phyloP scores from a whole-genome alignment of 2,797 vertebrate species.

The Octomys mimax region DNA sequence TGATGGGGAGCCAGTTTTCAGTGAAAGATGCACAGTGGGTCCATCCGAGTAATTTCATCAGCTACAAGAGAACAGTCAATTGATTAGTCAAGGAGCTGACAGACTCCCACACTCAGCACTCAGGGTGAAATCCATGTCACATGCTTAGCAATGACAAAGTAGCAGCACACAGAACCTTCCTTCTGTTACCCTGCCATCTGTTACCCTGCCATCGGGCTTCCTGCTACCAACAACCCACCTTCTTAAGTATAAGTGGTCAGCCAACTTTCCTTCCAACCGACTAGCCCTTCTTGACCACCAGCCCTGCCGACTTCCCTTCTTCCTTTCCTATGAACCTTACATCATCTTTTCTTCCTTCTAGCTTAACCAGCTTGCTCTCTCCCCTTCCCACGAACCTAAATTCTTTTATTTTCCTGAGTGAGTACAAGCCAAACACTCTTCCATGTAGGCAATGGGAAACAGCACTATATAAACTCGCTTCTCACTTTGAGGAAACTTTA shows the following conservation, averaged over 20 bases:
- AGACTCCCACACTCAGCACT: neutral
- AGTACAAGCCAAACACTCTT: neutral
- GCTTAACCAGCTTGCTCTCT: neutral
- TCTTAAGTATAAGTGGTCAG: rapidly evolving
- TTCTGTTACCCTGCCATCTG: no score
- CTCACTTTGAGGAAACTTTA: neutral
- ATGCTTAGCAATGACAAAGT: neutral
- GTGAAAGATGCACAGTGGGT: slow-evolving; percentile 95
- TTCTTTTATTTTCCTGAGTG: neutral
- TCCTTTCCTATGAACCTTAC: neutral
- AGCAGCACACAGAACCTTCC: neutral
- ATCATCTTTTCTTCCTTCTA: neutral
- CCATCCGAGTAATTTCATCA: slow-evolving; percentile 98
- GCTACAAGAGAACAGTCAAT: slow-evolving; percentile 86
- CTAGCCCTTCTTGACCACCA: neutral
- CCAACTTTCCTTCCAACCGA: neutral
- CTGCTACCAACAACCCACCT: neutral
- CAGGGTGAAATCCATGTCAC: slow-evolving; percentile 20
- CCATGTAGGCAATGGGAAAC: neutral
- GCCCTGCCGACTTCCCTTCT: no score
- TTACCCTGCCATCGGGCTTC: no score
- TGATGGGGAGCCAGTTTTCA: slow-evolving; percentile 98
- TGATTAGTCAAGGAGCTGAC: neutral
- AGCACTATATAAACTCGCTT: neutral
- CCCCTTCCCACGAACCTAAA: neutral